Evolutionary conservation across 2,797 vertebrate species (phyloP), one percentile per base, ranked within the genome.

Genomic region (Crenuchus spilurus): DNA sequence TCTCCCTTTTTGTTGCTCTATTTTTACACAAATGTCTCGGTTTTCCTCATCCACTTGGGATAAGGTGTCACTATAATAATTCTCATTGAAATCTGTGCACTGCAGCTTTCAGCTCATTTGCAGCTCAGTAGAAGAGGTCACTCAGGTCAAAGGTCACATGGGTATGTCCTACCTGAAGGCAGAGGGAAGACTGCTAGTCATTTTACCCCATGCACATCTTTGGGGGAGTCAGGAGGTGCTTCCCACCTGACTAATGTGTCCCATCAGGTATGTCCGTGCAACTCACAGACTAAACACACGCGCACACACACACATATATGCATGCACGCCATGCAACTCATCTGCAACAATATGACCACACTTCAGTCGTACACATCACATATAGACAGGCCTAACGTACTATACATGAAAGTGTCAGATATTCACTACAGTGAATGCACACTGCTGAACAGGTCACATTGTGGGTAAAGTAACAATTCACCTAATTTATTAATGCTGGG

Each of bases 151-250:
- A 78, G 72, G 70, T 80, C 70, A 74, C 48, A 35, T 70, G 77
- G 65, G 35, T 74, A 55, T 64, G 68, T 75, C 78, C 73, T 77
- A 79, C 74, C 82, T 75, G 65, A 74, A 69, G 64, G 39, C 82
- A 82, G 85, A 80, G 86, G 92, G 91, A 93, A 93, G 91, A 93
- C 90, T 88, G 88, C 84, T 86, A 87, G 84, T 84, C 66, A 68
- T 61, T 76, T 64, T 83, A 84, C 84, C 76, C 67, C 82, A 87
- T 58, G 70, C 64, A 75, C 82, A 83, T 91, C 80, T 86, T 41
- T 66, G 33, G 84, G 33, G 84, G 79, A 72, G 77, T 37, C 62
- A 80, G 78, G 75, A 66, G 46, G 55, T 6, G 20, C 57, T 71
- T 74, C 69, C 75, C 78, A 70, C 68, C 74, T 55, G 39, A 76